Evolutionary conservation across 2,113 vertebrate species (phyloP).

Genomic region (Mirza zaza): DNA sequence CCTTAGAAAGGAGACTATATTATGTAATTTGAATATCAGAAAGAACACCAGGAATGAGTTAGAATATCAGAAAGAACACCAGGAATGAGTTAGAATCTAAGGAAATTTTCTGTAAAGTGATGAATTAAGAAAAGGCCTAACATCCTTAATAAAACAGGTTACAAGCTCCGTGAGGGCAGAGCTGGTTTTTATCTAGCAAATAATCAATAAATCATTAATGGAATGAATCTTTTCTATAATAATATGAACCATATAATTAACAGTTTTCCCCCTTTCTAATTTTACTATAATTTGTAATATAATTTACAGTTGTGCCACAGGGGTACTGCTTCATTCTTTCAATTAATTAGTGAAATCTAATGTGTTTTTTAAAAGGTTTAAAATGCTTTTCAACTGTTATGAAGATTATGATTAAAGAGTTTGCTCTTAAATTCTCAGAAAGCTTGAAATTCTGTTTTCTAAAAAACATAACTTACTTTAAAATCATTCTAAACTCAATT

Average conservation of each 20-base stretch:
- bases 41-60: not conserved
- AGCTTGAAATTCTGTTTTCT: slow-evolving; percentile 30
- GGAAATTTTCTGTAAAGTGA: slow-evolving; percentile 28
- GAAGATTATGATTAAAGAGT: slow-evolving; percentile 30
- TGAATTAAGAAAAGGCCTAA: not conserved
- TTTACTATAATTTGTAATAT: slow-evolving; percentile 24
- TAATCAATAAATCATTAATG: slow-evolving; percentile 32
- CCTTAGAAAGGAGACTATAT: not conserved
- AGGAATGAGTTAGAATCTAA: not conserved
- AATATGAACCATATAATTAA: slow-evolving; percentile 1
- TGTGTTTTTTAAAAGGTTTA: not conserved
- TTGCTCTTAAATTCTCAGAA: slow-evolving; percentile 36
- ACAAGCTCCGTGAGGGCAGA: not conserved
- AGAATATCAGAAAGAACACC: not conserved
- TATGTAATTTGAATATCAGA: not conserved
- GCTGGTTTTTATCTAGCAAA: not conserved
- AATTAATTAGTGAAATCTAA: slow-evolving; percentile 45
- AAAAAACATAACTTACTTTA: slow-evolving; percentile 32
- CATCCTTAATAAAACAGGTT: slow-evolving; percentile 24
- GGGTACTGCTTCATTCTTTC: not conserved
- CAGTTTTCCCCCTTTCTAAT: not conserved
- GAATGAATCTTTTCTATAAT: slow-evolving; percentile 9
- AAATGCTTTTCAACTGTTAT: slow-evolving; percentile 13
- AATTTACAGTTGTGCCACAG: slow-evolving; percentile 14
- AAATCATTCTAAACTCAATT: slow-evolving; percentile 54